Base-by-base conservation (phyloP, 2,797 vertebrate genomes). In the Leontocebus nigricollis region DNA sequence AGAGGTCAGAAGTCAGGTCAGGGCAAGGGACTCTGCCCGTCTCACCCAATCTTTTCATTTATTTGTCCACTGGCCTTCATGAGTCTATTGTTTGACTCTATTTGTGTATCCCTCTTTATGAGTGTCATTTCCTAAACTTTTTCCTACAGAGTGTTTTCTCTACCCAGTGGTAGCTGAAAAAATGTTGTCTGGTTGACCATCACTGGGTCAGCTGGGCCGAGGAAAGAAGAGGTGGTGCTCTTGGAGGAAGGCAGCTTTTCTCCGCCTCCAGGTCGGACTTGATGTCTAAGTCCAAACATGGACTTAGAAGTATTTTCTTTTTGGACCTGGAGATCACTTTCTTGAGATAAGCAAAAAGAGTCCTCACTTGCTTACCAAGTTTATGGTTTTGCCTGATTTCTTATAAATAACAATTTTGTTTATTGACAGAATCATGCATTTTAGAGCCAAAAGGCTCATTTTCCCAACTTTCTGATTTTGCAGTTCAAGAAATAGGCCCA, bases 291-390 rank as follows among this genome's bases (percentile, higher is more conserved):
- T 15, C 5, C 33, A 94, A 90, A 70, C 30, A 59, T 70, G n/a
- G n/a, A n/a, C n/a, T n/a, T n/a, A n/a, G n/a, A n/a, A n/a, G n/a
- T n/a, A 27, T 64, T 96, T 90, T 83, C 59, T 73, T 82, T 86
- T 77, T 59, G 50, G 24, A 41, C 26, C 41, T 77, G n/a, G n/a
- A 90, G n/a, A 33, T 93, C 57, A 85, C 55, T 94, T 30, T 57
- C 48, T 83, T 95, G 70, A 92, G 46, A 84, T 73, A 86, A 96
- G 41, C 72, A 85, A 88, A 87, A 95, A 76, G 55, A 72, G 64
- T 41, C 33, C 14, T 80, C 30, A n/a, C 44, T 73, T 41, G 48
- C 57, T 61, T 90, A 33, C 76, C 57, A 96, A 90, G 59, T 85
- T 95, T 13, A 12, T 80, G 39, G 64, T 55, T 95, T 76, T 83